phyloP scores from a whole-genome alignment of 2,888 invertebrate species.

The Agapetus fuscipes region DNA sequence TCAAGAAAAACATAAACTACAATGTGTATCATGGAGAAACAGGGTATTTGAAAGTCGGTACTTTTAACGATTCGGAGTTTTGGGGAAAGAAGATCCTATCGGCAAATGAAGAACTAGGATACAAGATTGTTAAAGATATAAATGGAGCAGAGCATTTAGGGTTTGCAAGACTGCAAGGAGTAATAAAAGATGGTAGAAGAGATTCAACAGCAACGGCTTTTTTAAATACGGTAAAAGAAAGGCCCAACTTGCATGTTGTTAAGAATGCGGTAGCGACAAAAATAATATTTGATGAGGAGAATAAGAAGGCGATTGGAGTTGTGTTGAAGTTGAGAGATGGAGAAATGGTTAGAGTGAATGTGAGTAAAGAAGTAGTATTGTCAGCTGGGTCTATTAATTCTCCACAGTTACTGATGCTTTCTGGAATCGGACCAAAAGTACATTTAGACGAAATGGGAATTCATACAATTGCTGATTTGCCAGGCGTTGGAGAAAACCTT shows the following conservation, averaged over 20 bases:
- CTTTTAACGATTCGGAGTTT: constrained; percentile 60
- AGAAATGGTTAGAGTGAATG: constrained; percentile 43
- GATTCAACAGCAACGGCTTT: constrained; percentile 81
- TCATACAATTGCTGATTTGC: constrained; percentile 48
- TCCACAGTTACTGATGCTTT: constrained; percentile 79
- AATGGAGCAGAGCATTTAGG: constrained; percentile 76
- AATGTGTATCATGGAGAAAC: constrained; percentile 64
- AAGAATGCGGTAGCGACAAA: constrained; percentile 58
- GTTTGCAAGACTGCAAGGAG: constrained; percentile 67
- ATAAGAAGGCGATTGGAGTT: constrained; percentile 57
- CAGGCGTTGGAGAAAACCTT: constrained; percentile 71
- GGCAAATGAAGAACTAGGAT: constrained; percentile 61
- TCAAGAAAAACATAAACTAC: too few species aligned
- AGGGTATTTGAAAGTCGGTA: constrained; percentile 65
- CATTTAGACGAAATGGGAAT: constrained; percentile 54
- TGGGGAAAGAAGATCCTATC: constrained; percentile 58
- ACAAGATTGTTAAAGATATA: constrained; percentile 57
- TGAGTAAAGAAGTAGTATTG: constrained; percentile 70
- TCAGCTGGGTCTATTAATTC: constrained; percentile 78
- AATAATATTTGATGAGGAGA: constrained; percentile 50
- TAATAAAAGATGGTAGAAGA: constrained; percentile 64
- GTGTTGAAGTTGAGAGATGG: constrained; percentile 47
- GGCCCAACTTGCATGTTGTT: constrained; percentile 66
- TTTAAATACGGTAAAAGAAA: constrained; percentile 52
- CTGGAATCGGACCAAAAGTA: constrained; percentile 64